These are phyloP conservation scores for Lates calcarifer DNA, from an alignment of 2,113 vertebrate species.

Conservation along the genomic window DNA sequence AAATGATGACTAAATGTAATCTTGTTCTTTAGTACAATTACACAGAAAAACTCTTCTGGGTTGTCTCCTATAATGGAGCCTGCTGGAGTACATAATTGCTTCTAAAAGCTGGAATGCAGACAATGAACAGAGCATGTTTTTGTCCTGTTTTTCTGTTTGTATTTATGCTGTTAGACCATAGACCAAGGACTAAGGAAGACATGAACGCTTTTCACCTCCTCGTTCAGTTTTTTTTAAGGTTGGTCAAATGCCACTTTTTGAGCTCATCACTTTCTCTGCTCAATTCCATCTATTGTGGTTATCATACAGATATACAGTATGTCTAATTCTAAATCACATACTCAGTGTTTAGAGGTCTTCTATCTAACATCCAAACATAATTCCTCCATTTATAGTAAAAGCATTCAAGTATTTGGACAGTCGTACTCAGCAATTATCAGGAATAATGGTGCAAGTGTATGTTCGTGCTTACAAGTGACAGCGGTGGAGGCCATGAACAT, in stretches of 20 bases:
- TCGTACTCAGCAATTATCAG: neutral
- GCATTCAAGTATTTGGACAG: neutral
- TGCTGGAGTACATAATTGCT: conserved; percentile 4
- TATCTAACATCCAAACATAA: neutral
- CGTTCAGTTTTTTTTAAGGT: neutral
- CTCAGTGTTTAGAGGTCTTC: neutral
- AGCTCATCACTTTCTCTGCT: neutral
- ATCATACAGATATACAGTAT: neutral
- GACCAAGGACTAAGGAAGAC: neutral
- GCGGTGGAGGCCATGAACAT: conserved; percentile 97
- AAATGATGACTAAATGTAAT: too few species aligned
- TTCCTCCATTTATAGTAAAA: neutral
- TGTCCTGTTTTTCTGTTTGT: neutral
- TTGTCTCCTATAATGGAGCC: conserved; percentile 5
- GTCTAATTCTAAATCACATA: neutral
- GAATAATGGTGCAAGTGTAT: neutral
- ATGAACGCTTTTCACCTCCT: neutral
- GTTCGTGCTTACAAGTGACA: conserved; percentile 59
- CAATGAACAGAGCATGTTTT: neutral
- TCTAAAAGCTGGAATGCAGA: conserved; percentile 13
- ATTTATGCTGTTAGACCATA: neutral
- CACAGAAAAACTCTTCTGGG: neutral
- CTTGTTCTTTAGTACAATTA: conserved; percentile 16
- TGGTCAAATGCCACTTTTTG: neutral
- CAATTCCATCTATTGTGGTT: neutral